phyloP scores from a whole-genome alignment of 1,140 invertebrate species.

The Grapholita molesta region DNA sequence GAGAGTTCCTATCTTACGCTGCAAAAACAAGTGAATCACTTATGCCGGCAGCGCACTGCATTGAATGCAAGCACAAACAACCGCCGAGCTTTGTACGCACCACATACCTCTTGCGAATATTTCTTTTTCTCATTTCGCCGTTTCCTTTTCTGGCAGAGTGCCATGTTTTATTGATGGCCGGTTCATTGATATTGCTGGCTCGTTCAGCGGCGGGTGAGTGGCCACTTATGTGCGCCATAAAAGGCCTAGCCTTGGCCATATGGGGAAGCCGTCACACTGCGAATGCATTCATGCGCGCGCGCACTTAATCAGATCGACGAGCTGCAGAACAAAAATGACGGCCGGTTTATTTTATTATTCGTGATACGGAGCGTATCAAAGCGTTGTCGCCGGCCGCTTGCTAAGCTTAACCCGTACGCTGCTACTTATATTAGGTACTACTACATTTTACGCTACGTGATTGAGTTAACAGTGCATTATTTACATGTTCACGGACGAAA shows the following conservation, averaged over 20 bases:
- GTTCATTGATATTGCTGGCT: constrained; percentile 76
- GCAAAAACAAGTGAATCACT: constrained; percentile 50
- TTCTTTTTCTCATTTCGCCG: constrained; percentile 75
- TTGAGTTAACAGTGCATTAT: background rate
- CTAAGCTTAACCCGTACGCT: background rate
- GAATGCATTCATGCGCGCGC: constrained; percentile 73
- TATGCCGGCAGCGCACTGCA: constrained; percentile 56
- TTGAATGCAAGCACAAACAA: constrained; percentile 74
- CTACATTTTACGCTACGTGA: background rate
- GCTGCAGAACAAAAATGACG: constrained; percentile 64
- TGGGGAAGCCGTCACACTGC: constrained; percentile 67
- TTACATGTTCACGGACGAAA: too few species aligned
- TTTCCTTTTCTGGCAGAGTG: constrained; percentile 73
- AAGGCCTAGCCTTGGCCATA: constrained; percentile 74
- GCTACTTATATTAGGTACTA: background rate
- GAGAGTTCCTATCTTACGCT: constrained; percentile 37
- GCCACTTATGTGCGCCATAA: constrained; percentile 74
- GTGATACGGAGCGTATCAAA: constrained; percentile 29
- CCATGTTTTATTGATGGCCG: constrained; percentile 77
- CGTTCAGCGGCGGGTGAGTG: constrained; percentile 75
- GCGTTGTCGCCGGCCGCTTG: constrained; percentile 1
- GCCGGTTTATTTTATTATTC: constrained; percentile 57
- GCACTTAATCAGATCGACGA: constrained; percentile 62
- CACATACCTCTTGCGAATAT: constrained; percentile 71
- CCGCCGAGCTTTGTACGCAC: constrained; percentile 55